These are phyloP conservation scores for Limnephilus marmoratus DNA, from an alignment of 2,888 invertebrate species.

Conservation along the genomic window DNA sequence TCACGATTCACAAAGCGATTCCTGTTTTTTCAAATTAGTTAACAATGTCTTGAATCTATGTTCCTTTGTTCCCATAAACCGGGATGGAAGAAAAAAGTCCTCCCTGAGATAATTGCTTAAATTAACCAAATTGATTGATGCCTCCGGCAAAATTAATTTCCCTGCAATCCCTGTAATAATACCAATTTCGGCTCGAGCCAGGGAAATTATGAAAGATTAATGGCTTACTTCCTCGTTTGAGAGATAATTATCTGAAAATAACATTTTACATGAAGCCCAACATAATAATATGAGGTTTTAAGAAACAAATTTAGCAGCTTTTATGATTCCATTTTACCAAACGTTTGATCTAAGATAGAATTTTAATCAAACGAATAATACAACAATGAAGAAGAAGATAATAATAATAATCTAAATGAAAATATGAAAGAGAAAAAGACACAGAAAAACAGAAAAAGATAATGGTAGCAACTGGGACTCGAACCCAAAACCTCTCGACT, in stretches of 20 bases:
- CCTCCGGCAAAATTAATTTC: constrained; percentile 9
- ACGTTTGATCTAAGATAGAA: neutral
- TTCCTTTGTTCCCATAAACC: neutral
- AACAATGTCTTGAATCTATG: neutral
- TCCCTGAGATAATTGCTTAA: constrained; percentile 7
- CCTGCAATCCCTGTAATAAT: constrained; percentile 5
- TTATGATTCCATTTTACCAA: neutral
- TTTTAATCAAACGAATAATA: neutral
- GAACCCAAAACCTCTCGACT: no score
- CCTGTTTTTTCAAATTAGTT: neutral
- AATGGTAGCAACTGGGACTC: no score
- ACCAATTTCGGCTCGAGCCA: neutral
- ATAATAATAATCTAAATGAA: no score
- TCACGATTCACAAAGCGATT: neutral
- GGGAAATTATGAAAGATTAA: constrained; percentile 16
- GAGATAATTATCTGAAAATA: neutral
- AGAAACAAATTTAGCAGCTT: neutral
- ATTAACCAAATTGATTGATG: constrained; percentile 6
- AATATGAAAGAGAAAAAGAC: no score
- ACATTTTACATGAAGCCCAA: neutral
- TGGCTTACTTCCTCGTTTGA: neutral
- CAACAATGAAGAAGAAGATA: no score
- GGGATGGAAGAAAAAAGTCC: neutral
- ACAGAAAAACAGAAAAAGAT: no score
- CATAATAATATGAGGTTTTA: neutral